Evolutionary conservation across 23 tunicate species (phyloP).

Genomic region (Trididemnum clinides): DNA sequence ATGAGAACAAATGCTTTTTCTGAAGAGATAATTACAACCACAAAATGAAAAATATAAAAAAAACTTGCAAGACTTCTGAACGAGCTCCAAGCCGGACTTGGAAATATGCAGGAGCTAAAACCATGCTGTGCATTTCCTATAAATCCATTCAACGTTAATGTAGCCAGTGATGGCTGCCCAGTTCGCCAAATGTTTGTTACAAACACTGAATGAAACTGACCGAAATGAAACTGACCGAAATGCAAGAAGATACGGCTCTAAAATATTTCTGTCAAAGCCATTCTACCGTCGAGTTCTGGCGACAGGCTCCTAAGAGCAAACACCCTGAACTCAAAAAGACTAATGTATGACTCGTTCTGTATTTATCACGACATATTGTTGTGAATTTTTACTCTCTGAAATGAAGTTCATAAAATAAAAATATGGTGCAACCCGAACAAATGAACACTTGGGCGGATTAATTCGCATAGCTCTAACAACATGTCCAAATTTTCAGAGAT

Average conservation of each 20-base stretch:
- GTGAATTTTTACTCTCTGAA: too few relatives aligned
- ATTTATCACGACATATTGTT: too few relatives aligned
- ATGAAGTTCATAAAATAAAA: too few relatives aligned
- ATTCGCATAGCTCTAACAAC: too few relatives aligned
- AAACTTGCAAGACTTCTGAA: conserved; percentile 26
- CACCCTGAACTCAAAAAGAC: conserved; percentile 25
- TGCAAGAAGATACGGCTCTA: conserved; percentile 42
- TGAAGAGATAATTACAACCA: neutral
- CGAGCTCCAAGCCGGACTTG: conserved; percentile 36
- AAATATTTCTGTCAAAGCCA: conserved; percentile 29
- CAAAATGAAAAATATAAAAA: conserved; percentile 29
- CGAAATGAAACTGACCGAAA: conserved; percentile 42
- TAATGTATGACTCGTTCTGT: neutral
- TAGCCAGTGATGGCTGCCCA: conserved; percentile 46
- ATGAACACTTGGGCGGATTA: too few relatives aligned
- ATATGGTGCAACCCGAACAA: too few relatives aligned
- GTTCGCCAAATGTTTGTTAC: conserved; percentile 26
- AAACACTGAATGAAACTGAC: too few relatives aligned
- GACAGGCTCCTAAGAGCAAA: conserved; percentile 39
- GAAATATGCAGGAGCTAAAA: conserved; percentile 34
- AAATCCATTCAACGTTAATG: conserved; percentile 45
- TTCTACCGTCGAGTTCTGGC: conserved; percentile 41
- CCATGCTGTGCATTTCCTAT: conserved; percentile 33
- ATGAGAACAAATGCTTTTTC: neutral
- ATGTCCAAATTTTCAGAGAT: too few relatives aligned